phyloP scores from a whole-genome alignment of 2,113 vertebrate genomes.

The Engystomops pustulosus region DNA sequence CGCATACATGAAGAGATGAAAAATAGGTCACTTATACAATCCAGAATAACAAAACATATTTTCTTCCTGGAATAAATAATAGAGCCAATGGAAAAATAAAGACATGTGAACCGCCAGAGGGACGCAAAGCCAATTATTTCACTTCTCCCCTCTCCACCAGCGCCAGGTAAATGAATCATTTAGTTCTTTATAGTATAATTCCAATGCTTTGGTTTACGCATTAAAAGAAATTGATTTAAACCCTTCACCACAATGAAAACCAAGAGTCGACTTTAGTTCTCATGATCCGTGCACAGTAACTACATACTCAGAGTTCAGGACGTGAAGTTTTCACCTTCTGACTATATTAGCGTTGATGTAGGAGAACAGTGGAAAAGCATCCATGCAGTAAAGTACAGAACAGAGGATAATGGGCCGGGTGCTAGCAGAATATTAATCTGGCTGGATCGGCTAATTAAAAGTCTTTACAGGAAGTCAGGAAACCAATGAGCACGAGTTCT shows the following conservation, averaged over 20 bases:
- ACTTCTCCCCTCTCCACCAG: constrained; percentile 20
- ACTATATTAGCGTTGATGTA: constrained; percentile 14
- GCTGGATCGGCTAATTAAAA: neutral
- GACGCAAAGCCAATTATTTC: constrained; percentile 36
- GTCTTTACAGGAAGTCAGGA: neutral
- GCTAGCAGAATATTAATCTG: constrained; percentile 8
- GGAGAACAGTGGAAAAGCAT: neutral
- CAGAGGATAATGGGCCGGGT: neutral
- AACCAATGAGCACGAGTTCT: neutral
- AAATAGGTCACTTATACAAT: constrained; percentile 6
- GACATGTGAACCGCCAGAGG: constrained; percentile 30
- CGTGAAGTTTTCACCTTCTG: constrained; percentile 10
- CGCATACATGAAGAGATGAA: neutral
- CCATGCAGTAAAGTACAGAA: constrained; percentile 15
- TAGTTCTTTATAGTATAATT: constrained; percentile 4
- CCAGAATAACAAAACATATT: constrained; percentile 20
- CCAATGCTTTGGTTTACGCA: neutral
- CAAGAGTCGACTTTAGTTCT: neutral
- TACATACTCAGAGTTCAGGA: neutral
- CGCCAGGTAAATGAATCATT: constrained; percentile 50
- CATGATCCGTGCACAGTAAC: neutral
- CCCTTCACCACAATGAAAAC: neutral
- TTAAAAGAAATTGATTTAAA: neutral
- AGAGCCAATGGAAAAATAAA: constrained; percentile 47
- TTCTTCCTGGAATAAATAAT: constrained; percentile 24